These are phyloP conservation scores for Gastracanthus pulcherrimus DNA, from an alignment of 2,888 invertebrate species.

Conservation along the genomic window DNA sequence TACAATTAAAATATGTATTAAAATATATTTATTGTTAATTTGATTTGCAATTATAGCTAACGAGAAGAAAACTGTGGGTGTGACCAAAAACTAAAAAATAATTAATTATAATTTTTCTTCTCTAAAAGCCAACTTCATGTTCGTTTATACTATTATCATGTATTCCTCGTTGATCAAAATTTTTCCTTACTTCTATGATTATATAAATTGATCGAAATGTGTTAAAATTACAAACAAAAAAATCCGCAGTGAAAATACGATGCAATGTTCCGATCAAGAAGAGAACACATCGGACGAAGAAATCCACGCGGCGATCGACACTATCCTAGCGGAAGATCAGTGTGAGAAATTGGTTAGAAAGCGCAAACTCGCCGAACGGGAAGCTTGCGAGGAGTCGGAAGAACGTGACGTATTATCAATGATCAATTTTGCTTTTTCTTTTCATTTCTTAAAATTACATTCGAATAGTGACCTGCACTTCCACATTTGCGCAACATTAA, in stretches of 20 bases:
- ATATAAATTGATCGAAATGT: not conserved
- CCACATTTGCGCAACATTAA: no score
- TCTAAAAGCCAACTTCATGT: slow-evolving; percentile 26
- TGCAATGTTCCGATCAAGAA: slow-evolving; percentile 41
- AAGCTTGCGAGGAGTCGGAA: not conserved
- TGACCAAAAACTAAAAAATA: no score
- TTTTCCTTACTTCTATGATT: not conserved
- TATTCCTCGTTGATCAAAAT: not conserved
- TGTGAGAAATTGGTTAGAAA: not conserved
- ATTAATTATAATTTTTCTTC: not conserved
- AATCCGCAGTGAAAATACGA: slow-evolving; percentile 24
- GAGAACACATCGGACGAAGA: slow-evolving; percentile 21
- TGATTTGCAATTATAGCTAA: no score
- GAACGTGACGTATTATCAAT: slow-evolving; percentile 51
- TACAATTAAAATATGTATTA: no score
- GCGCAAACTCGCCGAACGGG: not conserved
- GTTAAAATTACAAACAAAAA: not conserved
- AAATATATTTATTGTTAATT: no score
- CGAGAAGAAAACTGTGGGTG: no score
- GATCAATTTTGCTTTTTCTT: not conserved
- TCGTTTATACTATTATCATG: not conserved
- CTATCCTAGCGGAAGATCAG: slow-evolving; percentile 39
- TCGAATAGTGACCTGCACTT: no score
- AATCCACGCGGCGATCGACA: slow-evolving; percentile 47
- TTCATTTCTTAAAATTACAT: no score